Percentiles rank a stretch among this genome's conserved stretches.
Evolutionary conservation across 2,797 vertebrate genomes (phyloP).

Genomic region (Aselliscus stoliczkanus): DNA sequence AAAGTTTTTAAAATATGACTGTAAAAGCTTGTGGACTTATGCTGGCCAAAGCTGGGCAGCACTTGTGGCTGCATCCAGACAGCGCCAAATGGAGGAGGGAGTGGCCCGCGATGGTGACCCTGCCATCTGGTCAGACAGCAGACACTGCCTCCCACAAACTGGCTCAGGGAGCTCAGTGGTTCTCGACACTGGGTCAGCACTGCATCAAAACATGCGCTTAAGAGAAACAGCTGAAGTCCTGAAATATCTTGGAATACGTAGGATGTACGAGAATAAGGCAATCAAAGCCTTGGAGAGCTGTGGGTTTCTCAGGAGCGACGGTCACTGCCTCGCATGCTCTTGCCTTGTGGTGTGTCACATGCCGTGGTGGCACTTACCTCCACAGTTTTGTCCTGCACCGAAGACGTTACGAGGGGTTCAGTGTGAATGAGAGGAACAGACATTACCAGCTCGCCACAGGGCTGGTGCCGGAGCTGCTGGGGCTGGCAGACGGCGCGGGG

Average conservation of each 20-base stretch:
- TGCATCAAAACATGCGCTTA: no score
- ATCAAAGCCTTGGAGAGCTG: background rate
- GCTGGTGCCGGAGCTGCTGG: rapidly evolving
- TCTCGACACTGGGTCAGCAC: background rate
- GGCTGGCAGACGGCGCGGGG: rapidly evolving
- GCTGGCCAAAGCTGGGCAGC: background rate
- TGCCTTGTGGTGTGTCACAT: background rate
- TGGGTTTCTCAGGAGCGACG: rapidly evolving
- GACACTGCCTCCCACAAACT: rapidly evolving
- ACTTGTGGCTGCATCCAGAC: rapidly evolving
- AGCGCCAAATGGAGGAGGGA: rapidly evolving
- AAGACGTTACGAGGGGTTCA: background rate
- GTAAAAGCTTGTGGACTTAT: rapidly evolving
- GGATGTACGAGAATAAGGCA: rapidly evolving
- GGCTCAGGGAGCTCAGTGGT: rapidly evolving
- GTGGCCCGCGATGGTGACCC: no score
- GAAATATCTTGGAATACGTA: background rate
- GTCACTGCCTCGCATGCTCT: no score
- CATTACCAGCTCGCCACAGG: rapidly evolving
- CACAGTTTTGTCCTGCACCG: background rate
- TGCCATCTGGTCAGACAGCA: background rate
- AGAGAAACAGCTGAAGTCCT: no score
- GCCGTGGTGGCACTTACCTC: rapidly evolving
- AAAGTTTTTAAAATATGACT: background rate
- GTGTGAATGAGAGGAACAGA: background rate